phyloP scores from a whole-genome alignment of 2,888 invertebrate genomes.

The Erynnis tages region DNA sequence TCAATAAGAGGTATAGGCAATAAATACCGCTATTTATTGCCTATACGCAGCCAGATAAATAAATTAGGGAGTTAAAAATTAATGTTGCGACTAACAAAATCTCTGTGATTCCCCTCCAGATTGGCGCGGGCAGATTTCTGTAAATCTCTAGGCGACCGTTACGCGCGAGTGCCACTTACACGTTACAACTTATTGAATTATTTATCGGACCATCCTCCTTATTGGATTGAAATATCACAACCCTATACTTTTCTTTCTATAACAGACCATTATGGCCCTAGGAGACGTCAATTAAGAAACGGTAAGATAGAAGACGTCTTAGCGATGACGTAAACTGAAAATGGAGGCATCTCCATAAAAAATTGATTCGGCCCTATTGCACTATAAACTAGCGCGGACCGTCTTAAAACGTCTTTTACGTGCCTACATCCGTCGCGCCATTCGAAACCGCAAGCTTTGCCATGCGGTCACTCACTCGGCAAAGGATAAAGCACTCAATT shows the following conservation, averaged over 20 bases:
- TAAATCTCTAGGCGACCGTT: conserved; percentile 63
- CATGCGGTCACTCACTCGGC: conserved; percentile 25
- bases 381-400: conserved; percentile 8
- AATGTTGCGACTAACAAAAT: conserved; percentile 62
- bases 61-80: conserved; percentile 51
- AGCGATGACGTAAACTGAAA: not conserved
- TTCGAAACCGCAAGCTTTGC: conserved; percentile 22
- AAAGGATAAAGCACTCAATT: conserved; percentile 26
- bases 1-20: too few relatives aligned
- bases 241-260: conserved; percentile 46
- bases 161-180: conserved; percentile 74
- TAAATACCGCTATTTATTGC: too few relatives aligned
- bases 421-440: conserved; percentile 17
- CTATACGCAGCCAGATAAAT: not conserved
- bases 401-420: conserved; percentile 14
- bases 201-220: conserved; percentile 75
- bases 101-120: conserved; percentile 55
- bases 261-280: conserved; percentile 50
- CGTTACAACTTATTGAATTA: conserved; percentile 77
- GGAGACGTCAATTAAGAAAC: conserved; percentile 33
- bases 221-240: conserved; percentile 72
- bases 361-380: conserved; percentile 10
- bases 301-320: conserved; percentile 16
- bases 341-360: conserved; percentile 14
- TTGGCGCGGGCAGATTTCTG: conserved; percentile 52